These are phyloP conservation scores for Scaptodrosophila lebanonensis DNA, from an alignment of 1,140 invertebrate species.

Conservation along the genomic window DNA sequence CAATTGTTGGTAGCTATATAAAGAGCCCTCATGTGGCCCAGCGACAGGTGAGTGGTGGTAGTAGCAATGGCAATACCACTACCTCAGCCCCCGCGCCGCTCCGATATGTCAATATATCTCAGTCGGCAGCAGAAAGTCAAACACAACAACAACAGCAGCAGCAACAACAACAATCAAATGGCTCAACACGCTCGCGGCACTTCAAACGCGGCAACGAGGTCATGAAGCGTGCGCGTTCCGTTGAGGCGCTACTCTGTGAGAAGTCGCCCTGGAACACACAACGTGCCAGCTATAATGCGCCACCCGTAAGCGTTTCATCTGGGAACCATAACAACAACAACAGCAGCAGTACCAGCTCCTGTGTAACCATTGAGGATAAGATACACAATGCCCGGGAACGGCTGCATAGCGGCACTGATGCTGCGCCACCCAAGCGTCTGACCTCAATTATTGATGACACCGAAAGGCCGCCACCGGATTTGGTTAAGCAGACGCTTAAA, in stretches of 20 bases:
- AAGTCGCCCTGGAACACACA: slow-evolving; percentile 65
- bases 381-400: slow-evolving; percentile 66
- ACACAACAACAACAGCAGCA: slow-evolving; percentile 9
- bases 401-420: slow-evolving; percentile 63
- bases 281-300: slow-evolving; percentile 43
- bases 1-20: slow-evolving; percentile 22
- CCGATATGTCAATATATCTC: not conserved
- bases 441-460: slow-evolving; percentile 85
- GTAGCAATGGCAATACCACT: not conserved
- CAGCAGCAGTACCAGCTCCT: slow-evolving; percentile 39
- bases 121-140: too few relatives aligned
- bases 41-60: slow-evolving; percentile 33
- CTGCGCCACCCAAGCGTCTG: slow-evolving; percentile 80
- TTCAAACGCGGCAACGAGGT: slow-evolving; percentile 75
- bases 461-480: slow-evolving; percentile 89
- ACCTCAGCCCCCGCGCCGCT: not conserved
- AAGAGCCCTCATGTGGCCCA: slow-evolving; percentile 35
- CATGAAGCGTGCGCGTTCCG: slow-evolving; percentile 89
- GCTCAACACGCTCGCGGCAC: slow-evolving; percentile 59
- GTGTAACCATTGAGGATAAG: slow-evolving; percentile 76
- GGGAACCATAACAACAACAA: too few relatives aligned
- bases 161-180: slow-evolving; percentile 17
- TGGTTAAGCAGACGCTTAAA: slow-evolving; percentile 88
- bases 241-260: slow-evolving; percentile 86
- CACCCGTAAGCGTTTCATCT: slow-evolving; percentile 4